Evolutionary conservation across 2,888 invertebrate genomes (phyloP).

Genomic region (Cryptocephalus moraei): DNA sequence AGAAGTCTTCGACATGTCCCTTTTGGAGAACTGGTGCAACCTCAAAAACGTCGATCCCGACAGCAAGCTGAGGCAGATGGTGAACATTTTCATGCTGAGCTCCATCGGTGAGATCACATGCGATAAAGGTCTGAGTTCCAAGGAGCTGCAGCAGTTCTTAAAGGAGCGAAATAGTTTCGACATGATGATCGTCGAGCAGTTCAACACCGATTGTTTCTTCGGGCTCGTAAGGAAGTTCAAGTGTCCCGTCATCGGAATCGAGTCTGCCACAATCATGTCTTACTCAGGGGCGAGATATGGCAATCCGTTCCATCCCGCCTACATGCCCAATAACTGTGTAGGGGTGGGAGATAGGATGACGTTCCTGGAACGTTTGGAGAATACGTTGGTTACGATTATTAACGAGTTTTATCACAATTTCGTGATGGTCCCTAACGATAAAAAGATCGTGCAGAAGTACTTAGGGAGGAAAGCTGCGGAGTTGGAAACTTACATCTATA

Average conservation of each 20-base stretch:
- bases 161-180: constrained; percentile 46
- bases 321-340: constrained; percentile 41
- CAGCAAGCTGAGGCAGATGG: constrained; percentile 7
- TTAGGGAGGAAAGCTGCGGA: constrained; percentile 25
- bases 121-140: constrained; percentile 18
- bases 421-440: constrained; percentile 15
- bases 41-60: constrained; percentile 1
- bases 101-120: constrained; percentile 9
- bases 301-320: constrained; percentile 40
- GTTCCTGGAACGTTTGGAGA: constrained; percentile 36
- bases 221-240: constrained; percentile 51
- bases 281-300: constrained; percentile 41
- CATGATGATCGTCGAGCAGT: constrained; percentile 55
- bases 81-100: constrained; percentile 3
- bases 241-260: constrained; percentile 47
- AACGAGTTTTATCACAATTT: constrained; percentile 17
- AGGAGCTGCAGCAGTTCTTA: constrained; percentile 32
- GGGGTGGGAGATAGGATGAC: constrained; percentile 27
- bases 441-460: constrained; percentile 22
- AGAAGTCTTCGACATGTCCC: constrained; percentile 1
- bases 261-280: constrained; percentile 32
- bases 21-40: too few relatives aligned
- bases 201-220: constrained; percentile 59
- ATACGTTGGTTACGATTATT: constrained; percentile 26
- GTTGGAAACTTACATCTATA: constrained; percentile 36